phyloP scores from a whole-genome alignment of 2,797 vertebrate species.

The Hyperoplus lanceolatus region DNA sequence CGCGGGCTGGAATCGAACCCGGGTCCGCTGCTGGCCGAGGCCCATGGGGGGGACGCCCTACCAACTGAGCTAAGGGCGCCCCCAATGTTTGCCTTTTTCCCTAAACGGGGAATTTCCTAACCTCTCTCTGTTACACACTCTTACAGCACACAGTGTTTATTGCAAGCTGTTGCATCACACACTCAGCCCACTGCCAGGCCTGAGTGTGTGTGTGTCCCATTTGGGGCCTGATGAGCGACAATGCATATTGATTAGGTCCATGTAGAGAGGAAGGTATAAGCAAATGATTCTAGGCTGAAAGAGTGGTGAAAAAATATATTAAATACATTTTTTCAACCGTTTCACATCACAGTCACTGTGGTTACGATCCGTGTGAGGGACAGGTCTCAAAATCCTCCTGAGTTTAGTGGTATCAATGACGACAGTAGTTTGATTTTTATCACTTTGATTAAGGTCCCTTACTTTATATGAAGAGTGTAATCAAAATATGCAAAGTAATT shows the following conservation, averaged over 20 bases:
- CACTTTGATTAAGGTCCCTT: conserved; percentile 17
- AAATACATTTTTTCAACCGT: not conserved
- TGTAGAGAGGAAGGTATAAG: not conserved
- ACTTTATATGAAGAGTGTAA: conserved; percentile 15
- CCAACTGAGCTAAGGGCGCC: too few relatives aligned
- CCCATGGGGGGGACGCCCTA: too few relatives aligned
- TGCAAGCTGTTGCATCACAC: conserved; percentile 74
- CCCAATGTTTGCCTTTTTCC: not conserved
- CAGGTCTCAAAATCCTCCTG: not conserved
- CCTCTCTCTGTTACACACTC: conserved; percentile 46
- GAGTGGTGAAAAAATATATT: conserved; percentile 22
- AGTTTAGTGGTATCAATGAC: not conserved
- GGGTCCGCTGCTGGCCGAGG: too few relatives aligned
- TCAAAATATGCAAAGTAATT: conserved; percentile 31
- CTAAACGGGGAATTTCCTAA: conserved; percentile 25
- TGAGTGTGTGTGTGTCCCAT: conserved; percentile 29
- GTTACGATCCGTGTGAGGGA: not conserved
- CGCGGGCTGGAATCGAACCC: too few relatives aligned
- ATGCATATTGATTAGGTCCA: conserved; percentile 54
- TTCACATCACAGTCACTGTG: not conserved
- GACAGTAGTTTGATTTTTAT: conserved; percentile 10
- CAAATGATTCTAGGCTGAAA: conserved; percentile 7
- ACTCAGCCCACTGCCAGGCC: conserved; percentile 26
- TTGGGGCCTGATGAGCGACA: conserved; percentile 53
- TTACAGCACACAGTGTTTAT: conserved; percentile 60